These are phyloP conservation scores for Salticus scenicus DNA, from an alignment of 2,888 invertebrate genomes.

Conservation along the genomic window DNA sequence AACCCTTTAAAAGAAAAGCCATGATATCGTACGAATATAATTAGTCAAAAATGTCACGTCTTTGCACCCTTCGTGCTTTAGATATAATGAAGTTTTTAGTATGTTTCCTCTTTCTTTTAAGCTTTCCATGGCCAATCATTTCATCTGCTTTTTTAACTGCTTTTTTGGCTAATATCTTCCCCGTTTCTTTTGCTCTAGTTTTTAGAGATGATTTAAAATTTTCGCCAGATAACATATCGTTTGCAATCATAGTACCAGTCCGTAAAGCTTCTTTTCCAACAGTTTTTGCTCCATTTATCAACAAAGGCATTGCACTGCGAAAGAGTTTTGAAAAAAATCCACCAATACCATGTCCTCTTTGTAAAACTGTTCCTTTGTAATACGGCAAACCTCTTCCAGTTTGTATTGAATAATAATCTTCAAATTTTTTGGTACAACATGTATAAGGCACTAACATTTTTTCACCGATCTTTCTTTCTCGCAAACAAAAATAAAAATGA, in stretches of 20 bases:
- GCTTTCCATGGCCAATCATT: constrained; percentile 30
- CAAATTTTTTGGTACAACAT: constrained; percentile 19
- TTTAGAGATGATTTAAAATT: constrained; percentile 23
- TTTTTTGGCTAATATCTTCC: constrained; percentile 11
- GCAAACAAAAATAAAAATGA: too few species aligned
- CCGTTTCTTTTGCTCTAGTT: constrained; percentile 17
- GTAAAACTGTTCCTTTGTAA: constrained; percentile 3
- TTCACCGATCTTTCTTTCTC: too few species aligned
- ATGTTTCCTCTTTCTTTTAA: constrained; percentile 35
- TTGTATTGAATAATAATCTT: constrained; percentile 32
- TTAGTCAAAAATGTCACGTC: constrained; percentile 23
- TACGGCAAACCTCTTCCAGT: neutral
- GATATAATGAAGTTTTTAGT: constrained; percentile 27
- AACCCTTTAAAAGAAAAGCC: constrained; percentile 9
- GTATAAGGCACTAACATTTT: too few species aligned
- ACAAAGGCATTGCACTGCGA: constrained; percentile 45
- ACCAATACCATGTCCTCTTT: constrained; percentile 29
- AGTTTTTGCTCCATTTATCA: constrained; percentile 33
- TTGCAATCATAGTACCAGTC: constrained; percentile 20
- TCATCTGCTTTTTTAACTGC: constrained; percentile 18
- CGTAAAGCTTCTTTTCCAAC: constrained; percentile 38
- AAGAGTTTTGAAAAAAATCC: constrained; percentile 42
- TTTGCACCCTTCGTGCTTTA: constrained; percentile 15
- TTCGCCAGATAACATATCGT: constrained; percentile 20
- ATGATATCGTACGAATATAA: neutral